Conservation (phyloP, 2,797 vertebrate genomes). For the Pseudochromis fuscus region DNA sequence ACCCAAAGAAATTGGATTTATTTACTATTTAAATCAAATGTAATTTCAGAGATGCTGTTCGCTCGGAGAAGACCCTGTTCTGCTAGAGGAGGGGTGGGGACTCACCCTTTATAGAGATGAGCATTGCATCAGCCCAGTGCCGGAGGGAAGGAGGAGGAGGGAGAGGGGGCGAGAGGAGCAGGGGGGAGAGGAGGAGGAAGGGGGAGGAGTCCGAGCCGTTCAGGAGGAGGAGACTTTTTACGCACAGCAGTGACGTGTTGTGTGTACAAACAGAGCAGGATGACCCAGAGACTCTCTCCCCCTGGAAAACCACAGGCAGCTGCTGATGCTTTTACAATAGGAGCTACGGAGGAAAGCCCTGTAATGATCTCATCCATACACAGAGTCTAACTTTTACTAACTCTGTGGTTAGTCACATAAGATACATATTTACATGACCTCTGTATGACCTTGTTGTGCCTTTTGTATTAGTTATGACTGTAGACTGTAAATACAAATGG, state of each 20-base stretch:
- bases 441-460: neutral
- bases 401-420: too few relatives aligned
- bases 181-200: too few relatives aligned
- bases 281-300: slow-evolving; percentile 13
- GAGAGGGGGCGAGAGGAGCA: neutral
- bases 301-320: slow-evolving; percentile 7
- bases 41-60: slow-evolving; percentile 33
- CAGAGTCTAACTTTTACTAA: neutral
- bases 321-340: neutral
- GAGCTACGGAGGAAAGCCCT: neutral
- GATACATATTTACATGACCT: too few relatives aligned
- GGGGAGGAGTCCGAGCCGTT: slow-evolving; percentile 1
- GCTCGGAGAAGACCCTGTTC: slow-evolving; percentile 27
- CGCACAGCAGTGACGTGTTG: slow-evolving; percentile 40
- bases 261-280: slow-evolving; percentile 72
- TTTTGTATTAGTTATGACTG: too few relatives aligned
- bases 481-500: too few relatives aligned
- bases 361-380: too few relatives aligned
- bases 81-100: slow-evolving; percentile 59
- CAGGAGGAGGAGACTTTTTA: slow-evolving; percentile 31
- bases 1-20: neutral
- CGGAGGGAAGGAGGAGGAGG: too few relatives aligned
- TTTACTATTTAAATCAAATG: neutral
- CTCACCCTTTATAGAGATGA: slow-evolving; percentile 72
- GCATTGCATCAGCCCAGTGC: slow-evolving; percentile 80